Base-by-base conservation (phyloP, 2,797 vertebrate species). In the Phalloptychus januarius region DNA sequence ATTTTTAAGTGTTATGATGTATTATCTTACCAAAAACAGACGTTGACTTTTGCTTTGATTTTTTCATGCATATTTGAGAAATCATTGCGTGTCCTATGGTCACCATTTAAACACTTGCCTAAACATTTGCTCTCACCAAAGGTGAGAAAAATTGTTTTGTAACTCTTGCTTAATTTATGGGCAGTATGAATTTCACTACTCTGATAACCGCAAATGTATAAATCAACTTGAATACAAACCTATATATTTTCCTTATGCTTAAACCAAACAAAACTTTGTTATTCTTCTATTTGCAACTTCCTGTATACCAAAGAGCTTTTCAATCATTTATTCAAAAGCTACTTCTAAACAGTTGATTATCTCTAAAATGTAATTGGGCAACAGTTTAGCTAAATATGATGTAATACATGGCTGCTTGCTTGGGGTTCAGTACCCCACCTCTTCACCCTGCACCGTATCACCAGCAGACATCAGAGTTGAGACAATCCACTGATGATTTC, bases 401-500 rank as follows among this genome's bases (percentile, higher is more conserved):
- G 45, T 23, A 18, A 78, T 69, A 61, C 15, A n/a, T 23, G 36
- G 28, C 65, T 54, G 54, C 69, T 82, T 73, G 70, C 88, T 88
- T 83, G 63, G 80, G 84, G 73, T 79, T 82, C 81, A 92, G 78
- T 89, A 90, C 91, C 70, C 76, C 67, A 8, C 28, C 72, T 65
- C 77, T 67, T 65, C 71, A 48, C 77, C 69, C 76, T 20, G 0
- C 71, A 65, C 75, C 71, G n/a, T 77, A 91, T 91, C 90, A 91
- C 82, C 90, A 93, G 81, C 86, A 92, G 92, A 95, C 87, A 91
- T 85, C 92, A 92, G 82, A 92, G 95, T 95, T 94, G 92, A 96
- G 85, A 95, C 91, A 94, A 93, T 95, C 94, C 80, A 93, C 94
- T 95, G 94, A 96, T 96, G 96, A 97, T 96, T 95, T 96, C 93